A percentile compares a stretch with the other conserved stretches of the same genome.
Conservation (phyloP, 2,888 invertebrate species). For the Drosophila mettleri region DNA sequence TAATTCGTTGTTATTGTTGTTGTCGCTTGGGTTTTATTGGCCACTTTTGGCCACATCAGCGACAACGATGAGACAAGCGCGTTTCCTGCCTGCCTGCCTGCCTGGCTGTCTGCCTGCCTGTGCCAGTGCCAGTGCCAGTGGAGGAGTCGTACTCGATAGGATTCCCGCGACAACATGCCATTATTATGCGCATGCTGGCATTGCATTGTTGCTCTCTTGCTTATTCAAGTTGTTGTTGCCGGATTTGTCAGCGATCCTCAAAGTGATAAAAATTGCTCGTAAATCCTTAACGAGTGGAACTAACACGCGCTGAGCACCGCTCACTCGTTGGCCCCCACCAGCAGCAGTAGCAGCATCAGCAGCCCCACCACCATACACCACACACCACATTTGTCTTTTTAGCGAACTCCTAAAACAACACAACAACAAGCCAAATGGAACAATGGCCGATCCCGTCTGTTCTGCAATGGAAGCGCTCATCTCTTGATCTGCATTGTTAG, state of each 20-base stretch:
- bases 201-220: constrained; percentile 58
- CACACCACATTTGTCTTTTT: constrained; percentile 78
- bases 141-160: constrained; percentile 30
- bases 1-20: constrained; percentile 74
- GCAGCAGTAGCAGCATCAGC: neutral
- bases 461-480: constrained; percentile 72
- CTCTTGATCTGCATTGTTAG: constrained; percentile 81
- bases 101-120: neutral
- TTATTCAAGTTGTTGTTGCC: constrained; percentile 63
- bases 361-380: neutral
- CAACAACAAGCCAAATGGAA: constrained; percentile 58
- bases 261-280: constrained; percentile 85
- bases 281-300: constrained; percentile 84
- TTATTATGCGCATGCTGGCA: constrained; percentile 80
- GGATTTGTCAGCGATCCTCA: constrained; percentile 85
- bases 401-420: constrained; percentile 66
- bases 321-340: constrained; percentile 15
- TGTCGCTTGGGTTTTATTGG: constrained; percentile 74
- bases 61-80: constrained; percentile 81
- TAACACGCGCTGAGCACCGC: constrained; percentile 72
- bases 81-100: constrained; percentile 65
- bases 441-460: constrained; percentile 72
- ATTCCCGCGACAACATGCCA: constrained; percentile 71
- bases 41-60: constrained; percentile 83
- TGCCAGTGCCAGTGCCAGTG: neutral